These are phyloP conservation scores for Cotesia chilonis DNA, from an alignment of 1,140 invertebrate species.

Conservation along the genomic window DNA sequence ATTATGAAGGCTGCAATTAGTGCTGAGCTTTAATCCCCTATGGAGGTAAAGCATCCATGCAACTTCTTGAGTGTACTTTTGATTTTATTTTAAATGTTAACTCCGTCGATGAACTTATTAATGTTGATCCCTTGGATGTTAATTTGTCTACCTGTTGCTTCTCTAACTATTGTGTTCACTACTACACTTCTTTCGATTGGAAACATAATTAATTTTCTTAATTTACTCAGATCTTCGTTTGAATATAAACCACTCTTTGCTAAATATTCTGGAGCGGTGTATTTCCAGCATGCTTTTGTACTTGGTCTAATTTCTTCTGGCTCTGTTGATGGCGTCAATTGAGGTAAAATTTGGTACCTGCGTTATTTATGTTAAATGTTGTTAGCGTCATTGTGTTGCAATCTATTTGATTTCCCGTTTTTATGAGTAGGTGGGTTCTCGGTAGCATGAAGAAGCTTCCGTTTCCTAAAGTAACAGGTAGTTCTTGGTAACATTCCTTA, in stretches of 20 bases:
- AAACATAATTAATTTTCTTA: neutral
- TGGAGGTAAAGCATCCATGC: neutral
- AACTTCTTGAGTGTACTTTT: neutral
- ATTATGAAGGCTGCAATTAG: neutral
- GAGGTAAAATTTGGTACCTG: too few species aligned
- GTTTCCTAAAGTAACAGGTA: too few species aligned
- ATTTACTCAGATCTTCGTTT: neutral
- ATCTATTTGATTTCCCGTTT: too few species aligned
- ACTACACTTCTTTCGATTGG: neutral
- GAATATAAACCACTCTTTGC: neutral
- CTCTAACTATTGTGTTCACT: neutral
- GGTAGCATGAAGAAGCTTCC: too few species aligned
- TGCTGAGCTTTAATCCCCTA: neutral
- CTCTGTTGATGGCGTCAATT: too few species aligned
- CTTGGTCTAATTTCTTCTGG: too few species aligned
- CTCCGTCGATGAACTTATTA: neutral
- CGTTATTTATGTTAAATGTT: too few species aligned
- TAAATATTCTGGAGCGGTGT: neutral
- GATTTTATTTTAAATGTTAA: neutral
- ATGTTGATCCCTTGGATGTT: neutral
- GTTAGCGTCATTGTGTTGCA: too few species aligned
- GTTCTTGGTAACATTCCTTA: too few species aligned
- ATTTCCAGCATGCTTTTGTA: neutral
- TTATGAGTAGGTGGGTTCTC: too few species aligned
- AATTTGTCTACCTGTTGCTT: neutral